Base-by-base conservation (phyloP, 2,113 vertebrate species). In the Sinocyclocheilus grahami region DNA sequence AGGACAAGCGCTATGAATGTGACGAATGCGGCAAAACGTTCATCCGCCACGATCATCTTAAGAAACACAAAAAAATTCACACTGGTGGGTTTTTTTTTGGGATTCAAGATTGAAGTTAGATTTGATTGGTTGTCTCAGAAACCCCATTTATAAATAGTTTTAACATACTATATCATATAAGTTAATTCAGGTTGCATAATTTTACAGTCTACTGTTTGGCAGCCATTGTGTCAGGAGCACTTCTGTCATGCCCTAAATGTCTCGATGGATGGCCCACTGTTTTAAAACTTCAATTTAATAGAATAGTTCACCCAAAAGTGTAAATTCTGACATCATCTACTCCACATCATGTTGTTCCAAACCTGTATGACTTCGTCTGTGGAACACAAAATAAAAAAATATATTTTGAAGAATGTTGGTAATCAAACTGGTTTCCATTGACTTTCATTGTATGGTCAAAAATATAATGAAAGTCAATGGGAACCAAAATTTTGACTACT, bases 21-120 rank as follows among this genome's bases (percentile, higher is more conserved):
- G 97, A 97, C n/a, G 96, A 99, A 88, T 99, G 98, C 84, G 98
- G 98, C 53, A 99, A 99, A 88, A 98, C 98, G 0, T 99, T 99
- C 91, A 98, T 99, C 88, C 97, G 97, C 5, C 98, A 99, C 46
- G 97, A 99, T 88, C 98, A 99, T 90, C 95, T 99, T 82, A 99
- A 97, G 89, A 99, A 99, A 92, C 98, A 99, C 95, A 97, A 97
- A 91, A 98, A 98, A 92, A 99, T 97, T 92, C 98, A 99, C 90
- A 99, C 98, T 76, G 98, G 98, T 99, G 30, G 2, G 2, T 27
- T 10, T 18, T 53, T 83, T 39, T 58, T 51, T 10, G 1, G 27
- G 9, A 53, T 22, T 46, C 22, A 20, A 18, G 18, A 7, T 53
- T 53, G 14, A 53, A 53, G 51, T 16, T 5, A 53, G 13, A 53